Percentiles rank a stretch among this genome's conserved stretches.
phyloP scores from a whole-genome alignment of 53 echinoderm and acorn worm species.

The Hippasteria phrygiana region DNA sequence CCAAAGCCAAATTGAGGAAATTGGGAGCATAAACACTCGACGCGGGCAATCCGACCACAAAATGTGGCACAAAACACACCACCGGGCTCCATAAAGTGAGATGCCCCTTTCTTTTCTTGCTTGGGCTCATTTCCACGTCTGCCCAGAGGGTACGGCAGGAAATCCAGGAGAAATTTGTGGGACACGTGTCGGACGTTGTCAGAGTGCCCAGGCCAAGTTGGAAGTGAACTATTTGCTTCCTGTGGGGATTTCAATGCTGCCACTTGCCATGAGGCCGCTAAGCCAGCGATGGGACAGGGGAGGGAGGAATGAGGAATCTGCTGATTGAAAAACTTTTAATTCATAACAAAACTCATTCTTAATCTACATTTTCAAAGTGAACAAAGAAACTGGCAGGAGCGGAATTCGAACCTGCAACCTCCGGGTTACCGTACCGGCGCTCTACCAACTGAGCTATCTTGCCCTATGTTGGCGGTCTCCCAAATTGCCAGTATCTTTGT shows the following conservation, averaged over 20 bases:
- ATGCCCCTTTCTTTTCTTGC: neutral
- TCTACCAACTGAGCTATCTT: no score
- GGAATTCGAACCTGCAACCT: no score
- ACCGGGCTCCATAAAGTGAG: neutral
- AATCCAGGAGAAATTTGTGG: conserved; percentile 8
- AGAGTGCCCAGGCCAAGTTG: conserved; percentile 23
- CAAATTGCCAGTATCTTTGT: no score
- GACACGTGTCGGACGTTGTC: conserved; percentile 31
- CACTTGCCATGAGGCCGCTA: conserved; percentile 21
- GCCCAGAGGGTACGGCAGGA: conserved; percentile 8
- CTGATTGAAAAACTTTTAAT: neutral
- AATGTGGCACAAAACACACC: conserved; percentile 4
- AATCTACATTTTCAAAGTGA: no score
- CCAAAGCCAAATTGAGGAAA: conserved; percentile 38
- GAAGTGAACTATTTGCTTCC: conserved; percentile 62
- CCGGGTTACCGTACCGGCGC: no score
- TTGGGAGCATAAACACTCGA: conserved; percentile 44
- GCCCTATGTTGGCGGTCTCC: no score
- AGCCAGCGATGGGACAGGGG: neutral
- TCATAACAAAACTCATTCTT: no score
- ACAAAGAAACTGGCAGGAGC: no score
- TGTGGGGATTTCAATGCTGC: conserved; percentile 8
- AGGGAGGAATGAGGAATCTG: neutral
- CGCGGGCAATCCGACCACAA: conserved; percentile 35
- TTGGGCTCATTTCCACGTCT: conserved; percentile 23